A percentile compares a stretch with the other conserved stretches of the same genome.
These are phyloP conservation scores for Epinephelus malabaricus DNA, from an alignment of 2,797 vertebrate species.

Conservation along the genomic window DNA sequence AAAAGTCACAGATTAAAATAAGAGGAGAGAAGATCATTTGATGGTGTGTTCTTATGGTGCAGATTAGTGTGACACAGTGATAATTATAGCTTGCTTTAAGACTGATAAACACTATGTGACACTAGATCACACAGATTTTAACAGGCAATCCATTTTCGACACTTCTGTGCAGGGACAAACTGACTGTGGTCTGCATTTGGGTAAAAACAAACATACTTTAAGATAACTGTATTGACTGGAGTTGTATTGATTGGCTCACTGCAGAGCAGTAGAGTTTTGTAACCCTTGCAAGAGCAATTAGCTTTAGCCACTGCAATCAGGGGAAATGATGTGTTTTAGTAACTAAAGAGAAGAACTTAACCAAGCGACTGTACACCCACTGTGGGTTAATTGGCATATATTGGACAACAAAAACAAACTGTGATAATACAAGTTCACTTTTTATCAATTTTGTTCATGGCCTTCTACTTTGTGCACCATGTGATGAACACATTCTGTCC, in stretches of 20 bases:
- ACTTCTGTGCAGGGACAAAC: background rate
- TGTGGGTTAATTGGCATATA: background rate
- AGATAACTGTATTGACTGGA: constrained; percentile 29
- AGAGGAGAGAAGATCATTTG: background rate
- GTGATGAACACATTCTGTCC: background rate
- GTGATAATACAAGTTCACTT: background rate
- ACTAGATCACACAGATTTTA: constrained; percentile 19
- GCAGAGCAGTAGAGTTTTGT: constrained; percentile 22
- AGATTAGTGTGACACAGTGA: background rate
- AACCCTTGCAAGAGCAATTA: constrained; percentile 43
- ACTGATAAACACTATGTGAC: constrained; percentile 4
- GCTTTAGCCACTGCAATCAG: constrained; percentile 27
- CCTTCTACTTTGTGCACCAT: background rate
- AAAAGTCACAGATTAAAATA: background rate
- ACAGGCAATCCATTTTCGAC: background rate
- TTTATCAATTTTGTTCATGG: background rate
- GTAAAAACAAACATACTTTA: constrained; percentile 32
- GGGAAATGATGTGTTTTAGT: constrained; percentile 18
- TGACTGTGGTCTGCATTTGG: background rate
- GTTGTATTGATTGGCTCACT: background rate
- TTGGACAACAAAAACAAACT: background rate
- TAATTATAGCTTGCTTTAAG: constrained; percentile 6
- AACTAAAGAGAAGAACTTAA: constrained; percentile 12
- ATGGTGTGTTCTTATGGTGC: background rate
- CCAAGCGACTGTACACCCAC: background rate